phyloP scores from a whole-genome alignment of 1,140 invertebrate species.

The Ruditapes philippinarum region DNA sequence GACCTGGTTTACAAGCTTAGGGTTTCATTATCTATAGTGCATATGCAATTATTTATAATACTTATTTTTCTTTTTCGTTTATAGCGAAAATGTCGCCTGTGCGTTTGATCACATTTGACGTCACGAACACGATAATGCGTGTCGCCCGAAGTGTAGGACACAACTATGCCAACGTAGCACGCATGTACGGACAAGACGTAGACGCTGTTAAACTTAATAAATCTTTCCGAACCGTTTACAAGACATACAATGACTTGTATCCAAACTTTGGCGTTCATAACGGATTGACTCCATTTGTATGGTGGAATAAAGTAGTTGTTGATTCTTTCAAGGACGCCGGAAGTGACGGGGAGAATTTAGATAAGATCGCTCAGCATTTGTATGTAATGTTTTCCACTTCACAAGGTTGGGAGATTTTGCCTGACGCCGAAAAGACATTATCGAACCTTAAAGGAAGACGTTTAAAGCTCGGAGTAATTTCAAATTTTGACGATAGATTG shows the following conservation, averaged over 20 bases:
- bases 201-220: conserved; percentile 89
- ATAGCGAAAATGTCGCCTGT: conserved; percentile 31
- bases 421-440: conserved; percentile 90
- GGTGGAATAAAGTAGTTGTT: conserved; percentile 92
- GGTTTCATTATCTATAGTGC: too few relatives aligned
- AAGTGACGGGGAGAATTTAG: conserved; percentile 78
- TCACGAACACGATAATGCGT: conserved; percentile 94
- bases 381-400: conserved; percentile 89
- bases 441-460: conserved; percentile 86
- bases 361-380: conserved; percentile 88
- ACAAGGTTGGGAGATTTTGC: conserved; percentile 91
- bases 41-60: too few relatives aligned
- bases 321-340: conserved; percentile 89
- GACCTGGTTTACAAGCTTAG: too few relatives aligned
- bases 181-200: conserved; percentile 90
- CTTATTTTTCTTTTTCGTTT: not conserved
- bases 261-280: conserved; percentile 93
- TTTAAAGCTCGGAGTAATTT: conserved; percentile 91
- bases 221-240: conserved; percentile 88
- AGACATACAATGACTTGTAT: conserved; percentile 89
- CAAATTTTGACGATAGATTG: conserved; percentile 95
- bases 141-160: conserved; percentile 91
- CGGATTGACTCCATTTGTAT: conserved; percentile 91
- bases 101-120: conserved; percentile 93
- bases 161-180: conserved; percentile 91